These are phyloP conservation scores for Salvelinus sp. DNA, from an alignment of 2,113 vertebrate species.

Conservation along the genomic window DNA sequence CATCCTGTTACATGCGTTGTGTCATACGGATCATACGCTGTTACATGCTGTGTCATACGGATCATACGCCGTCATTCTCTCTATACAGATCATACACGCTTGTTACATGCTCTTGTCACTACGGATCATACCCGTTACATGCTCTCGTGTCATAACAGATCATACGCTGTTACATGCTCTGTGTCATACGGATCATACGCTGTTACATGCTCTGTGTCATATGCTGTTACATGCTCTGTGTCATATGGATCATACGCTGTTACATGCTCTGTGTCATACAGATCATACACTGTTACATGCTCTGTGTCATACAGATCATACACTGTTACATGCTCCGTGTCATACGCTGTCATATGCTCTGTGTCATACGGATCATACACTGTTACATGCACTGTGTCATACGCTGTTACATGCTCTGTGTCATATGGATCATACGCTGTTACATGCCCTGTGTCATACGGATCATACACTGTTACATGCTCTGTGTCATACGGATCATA, in stretches of 20 bases:
- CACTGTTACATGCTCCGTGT: rapidly evolving
- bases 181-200: neutral
- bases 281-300: rapidly evolving
- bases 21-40: neutral
- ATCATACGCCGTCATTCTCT: too few relatives aligned
- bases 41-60: neutral
- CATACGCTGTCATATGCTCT: rapidly evolving
- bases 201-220: neutral
- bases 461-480: neutral
- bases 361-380: neutral
- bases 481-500: neutral
- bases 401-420: neutral
- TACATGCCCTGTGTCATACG: neutral
- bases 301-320: neutral
- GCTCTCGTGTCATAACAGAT: too few relatives aligned
- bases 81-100: too few relatives aligned
- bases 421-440: neutral
- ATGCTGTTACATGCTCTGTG: neutral
- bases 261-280: neutral
- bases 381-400: neutral
- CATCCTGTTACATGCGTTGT: too few relatives aligned
- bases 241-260: neutral
- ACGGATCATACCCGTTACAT: too few relatives aligned
- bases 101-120: too few relatives aligned
- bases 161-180: too few relatives aligned